phyloP scores from a whole-genome alignment of 2,797 vertebrate genomes.

The Coracias cyanogaster region DNA sequence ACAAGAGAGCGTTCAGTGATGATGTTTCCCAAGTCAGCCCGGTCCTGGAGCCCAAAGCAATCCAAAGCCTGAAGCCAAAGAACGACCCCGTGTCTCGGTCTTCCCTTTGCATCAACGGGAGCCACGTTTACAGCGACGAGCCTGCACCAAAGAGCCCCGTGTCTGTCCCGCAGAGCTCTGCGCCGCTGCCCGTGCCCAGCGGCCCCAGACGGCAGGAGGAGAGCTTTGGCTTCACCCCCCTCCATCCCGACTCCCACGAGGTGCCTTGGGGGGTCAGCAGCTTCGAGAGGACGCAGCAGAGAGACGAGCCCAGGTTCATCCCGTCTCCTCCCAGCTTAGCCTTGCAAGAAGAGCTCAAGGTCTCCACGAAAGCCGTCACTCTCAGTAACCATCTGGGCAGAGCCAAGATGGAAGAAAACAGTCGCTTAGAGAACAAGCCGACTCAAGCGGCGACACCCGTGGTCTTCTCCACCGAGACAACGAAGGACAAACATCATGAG shows the following conservation, averaged over 20 bases:
- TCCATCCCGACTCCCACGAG: background rate
- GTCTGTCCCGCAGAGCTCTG: constrained; percentile 72
- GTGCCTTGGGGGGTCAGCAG: constrained; percentile 80
- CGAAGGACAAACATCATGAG: constrained; percentile 48
- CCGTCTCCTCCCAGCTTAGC: constrained; percentile 79
- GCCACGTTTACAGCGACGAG: constrained; percentile 86
- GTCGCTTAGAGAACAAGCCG: constrained; percentile 43
- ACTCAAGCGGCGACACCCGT: constrained; percentile 62
- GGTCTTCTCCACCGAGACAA: constrained; percentile 33
- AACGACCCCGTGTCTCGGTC: constrained; percentile 84
- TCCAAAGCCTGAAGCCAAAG: constrained; percentile 84
- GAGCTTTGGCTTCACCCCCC: constrained; percentile 22
- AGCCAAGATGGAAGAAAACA: constrained; percentile 53
- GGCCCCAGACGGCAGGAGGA: constrained; percentile 73
- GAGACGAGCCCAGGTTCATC: constrained; percentile 77
- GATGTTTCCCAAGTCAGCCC: constrained; percentile 84
- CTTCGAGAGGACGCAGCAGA: constrained; percentile 80
- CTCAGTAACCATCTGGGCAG: constrained; percentile 73
- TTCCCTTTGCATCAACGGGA: constrained; percentile 88
- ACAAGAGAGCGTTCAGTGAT: constrained; percentile 86
- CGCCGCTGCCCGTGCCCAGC: constrained; percentile 79
- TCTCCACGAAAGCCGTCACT: constrained; percentile 40
- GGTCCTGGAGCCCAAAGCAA: constrained; percentile 72
- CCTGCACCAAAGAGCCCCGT: constrained; percentile 46
- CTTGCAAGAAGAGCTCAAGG: constrained; percentile 78